Evolutionary conservation across 2,113 vertebrate species (phyloP), one percentile per base, ranked within the genome.

Genomic region (Hemiscyllium ocellatum): DNA sequence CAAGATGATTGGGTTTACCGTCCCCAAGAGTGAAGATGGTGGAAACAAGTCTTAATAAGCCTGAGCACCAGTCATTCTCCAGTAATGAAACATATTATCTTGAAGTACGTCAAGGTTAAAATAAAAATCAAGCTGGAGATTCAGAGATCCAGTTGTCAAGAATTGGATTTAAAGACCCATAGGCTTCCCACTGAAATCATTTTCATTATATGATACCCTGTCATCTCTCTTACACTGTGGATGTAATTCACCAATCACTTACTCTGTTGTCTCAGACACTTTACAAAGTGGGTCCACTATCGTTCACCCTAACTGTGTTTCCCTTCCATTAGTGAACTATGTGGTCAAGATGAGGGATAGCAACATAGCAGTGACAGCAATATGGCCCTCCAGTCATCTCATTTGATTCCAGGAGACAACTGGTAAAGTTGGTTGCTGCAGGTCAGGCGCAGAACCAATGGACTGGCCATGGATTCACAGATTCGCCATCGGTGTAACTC

Each of bases 1-100:
- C 4, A 22, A 42, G 80, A 3, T 4, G 7, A 83, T 20, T 19
- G 4, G 8, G 80, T 89, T 52, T 89, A 56, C 50, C 29, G 42
- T 52, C 47, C 86, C 50, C 50, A 29, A 50, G 20, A 89, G 80
- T 89, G 29, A 52, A 26, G 47, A 56, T 89, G 47, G 52, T 50
- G 26, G 86, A 89, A 89, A 89, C 50, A 56, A 52, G 56, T 89
- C 86, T 89, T 10, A 89, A 89, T 83, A 89, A 89, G 22, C 50
- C 50, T 15, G 7, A 89, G 24, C 56, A 8, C 47, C 29, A 24
- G 86, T 56, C 24, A 0, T 56, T 52, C 56, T 89, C 50, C 52
- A 65, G 61, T 33, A 26, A 29, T 52, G 50, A 89, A 89, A 89
- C 86, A 61, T 24, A 89, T 89, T 52, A 24, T 86, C 47, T 50